These are phyloP conservation scores for Beris morrisii DNA, from an alignment of 2,888 invertebrate genomes.

Conservation along the genomic window DNA sequence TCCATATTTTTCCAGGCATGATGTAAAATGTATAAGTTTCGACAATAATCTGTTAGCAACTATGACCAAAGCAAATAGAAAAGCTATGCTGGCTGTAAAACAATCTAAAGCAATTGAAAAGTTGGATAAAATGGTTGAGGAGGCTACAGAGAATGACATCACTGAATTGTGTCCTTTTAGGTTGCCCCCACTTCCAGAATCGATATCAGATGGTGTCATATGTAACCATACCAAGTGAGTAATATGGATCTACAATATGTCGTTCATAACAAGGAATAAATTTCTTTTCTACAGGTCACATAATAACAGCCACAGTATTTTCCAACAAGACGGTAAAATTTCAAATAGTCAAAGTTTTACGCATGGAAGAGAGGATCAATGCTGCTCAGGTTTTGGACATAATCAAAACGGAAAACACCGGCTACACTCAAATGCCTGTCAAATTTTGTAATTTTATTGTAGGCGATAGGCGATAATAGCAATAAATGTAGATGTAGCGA, in stretches of 20 bases:
- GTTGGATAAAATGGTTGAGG: conserved; percentile 57
- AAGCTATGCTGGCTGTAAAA: conserved; percentile 52
- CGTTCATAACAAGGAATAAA: no score
- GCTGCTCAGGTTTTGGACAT: conserved; percentile 52
- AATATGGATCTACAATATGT: neutral
- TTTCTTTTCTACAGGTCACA: conserved; percentile 16
- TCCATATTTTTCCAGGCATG: conserved; percentile 21
- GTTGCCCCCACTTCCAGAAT: conserved; percentile 49
- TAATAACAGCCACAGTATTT: conserved; percentile 1
- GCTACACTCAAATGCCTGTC: conserved; percentile 54
- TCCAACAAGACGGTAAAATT: conserved; percentile 48
- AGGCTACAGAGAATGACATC: conserved; percentile 52
- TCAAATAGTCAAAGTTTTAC: conserved; percentile 54
- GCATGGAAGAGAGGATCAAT: conserved; percentile 52
- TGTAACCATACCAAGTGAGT: conserved; percentile 47
- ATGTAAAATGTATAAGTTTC: conserved; percentile 41
- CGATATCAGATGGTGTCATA: conserved; percentile 52
- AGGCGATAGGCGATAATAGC: no score
- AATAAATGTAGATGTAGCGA: no score
- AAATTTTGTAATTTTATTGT: conserved; percentile 46
- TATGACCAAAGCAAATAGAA: conserved; percentile 51
- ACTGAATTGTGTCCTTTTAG: conserved; percentile 48
- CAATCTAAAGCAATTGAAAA: conserved; percentile 56
- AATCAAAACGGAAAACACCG: conserved; percentile 47
- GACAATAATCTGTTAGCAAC: conserved; percentile 47